A percentile compares a stretch with the other conserved stretches of the same genome.
These are phyloP conservation scores for Mus pahari DNA, from an alignment of 2,113 vertebrate species.

Conservation along the genomic window DNA sequence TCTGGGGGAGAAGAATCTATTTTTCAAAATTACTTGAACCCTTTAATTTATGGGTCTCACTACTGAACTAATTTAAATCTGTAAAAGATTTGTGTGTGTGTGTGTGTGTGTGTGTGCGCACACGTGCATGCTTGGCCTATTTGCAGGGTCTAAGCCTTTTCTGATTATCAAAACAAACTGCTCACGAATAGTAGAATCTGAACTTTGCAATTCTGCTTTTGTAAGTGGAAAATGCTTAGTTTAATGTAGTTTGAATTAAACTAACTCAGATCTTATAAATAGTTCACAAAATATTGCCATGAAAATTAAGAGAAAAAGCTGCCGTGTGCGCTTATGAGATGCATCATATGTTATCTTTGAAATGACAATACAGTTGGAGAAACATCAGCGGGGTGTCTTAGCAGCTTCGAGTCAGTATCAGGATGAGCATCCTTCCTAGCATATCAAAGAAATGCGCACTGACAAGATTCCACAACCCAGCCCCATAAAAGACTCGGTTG, in stretches of 20 bases:
- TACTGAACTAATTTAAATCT: slow-evolving; percentile 44
- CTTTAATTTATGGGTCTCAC: slow-evolving; percentile 39
- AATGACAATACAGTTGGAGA: slow-evolving; percentile 33
- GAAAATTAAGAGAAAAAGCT: slow-evolving; percentile 30
- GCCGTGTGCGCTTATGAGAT: not conserved
- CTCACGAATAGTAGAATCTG: not conserved
- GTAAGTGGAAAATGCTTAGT: slow-evolving; percentile 1
- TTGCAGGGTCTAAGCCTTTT: slow-evolving; percentile 14
- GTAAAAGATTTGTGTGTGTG: not conserved
- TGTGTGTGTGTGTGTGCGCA: no score
- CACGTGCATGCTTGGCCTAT: no score
- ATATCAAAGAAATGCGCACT: slow-evolving; percentile 64
- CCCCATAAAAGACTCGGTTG: slow-evolving; percentile 67
- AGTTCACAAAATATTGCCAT: slow-evolving; percentile 45
- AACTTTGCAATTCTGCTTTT: slow-evolving; percentile 30
- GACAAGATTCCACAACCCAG: slow-evolving; percentile 68
- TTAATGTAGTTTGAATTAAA: slow-evolving; percentile 62
- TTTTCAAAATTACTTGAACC: slow-evolving; percentile 28
- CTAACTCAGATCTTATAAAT: not conserved
- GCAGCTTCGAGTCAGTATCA: not conserved
- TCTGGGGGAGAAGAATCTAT: not conserved
- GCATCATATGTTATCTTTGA: not conserved
- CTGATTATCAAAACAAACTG: not conserved
- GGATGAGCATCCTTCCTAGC: slow-evolving; percentile 57
- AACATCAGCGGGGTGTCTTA: not conserved